Percentiles rank a stretch among this genome's conserved stretches.
phyloP scores from a whole-genome alignment of 2,113 vertebrate genomes.

The Podarcis muralis region DNA sequence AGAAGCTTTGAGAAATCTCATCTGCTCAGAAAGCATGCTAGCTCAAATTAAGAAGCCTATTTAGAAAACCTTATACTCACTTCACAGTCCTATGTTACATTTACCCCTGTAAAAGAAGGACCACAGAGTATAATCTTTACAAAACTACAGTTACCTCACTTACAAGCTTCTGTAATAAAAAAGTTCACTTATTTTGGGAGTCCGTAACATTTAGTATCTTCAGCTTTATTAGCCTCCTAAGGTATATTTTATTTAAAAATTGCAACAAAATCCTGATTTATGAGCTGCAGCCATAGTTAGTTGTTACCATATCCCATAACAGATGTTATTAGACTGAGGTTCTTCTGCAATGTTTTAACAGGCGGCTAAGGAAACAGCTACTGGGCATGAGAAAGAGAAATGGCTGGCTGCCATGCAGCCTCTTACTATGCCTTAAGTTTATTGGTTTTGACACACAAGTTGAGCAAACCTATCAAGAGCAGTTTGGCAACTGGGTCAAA shows the following conservation, averaged over 20 bases:
- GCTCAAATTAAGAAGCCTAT: not conserved
- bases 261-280: not conserved
- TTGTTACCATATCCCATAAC: not conserved
- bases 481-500: not conserved
- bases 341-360: not conserved
- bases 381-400: not conserved
- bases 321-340: not conserved
- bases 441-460: not conserved
- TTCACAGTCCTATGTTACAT: not conserved
- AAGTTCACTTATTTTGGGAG: constrained; percentile 7
- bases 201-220: not conserved
- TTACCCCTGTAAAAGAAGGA: not conserved
- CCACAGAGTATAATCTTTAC: not conserved
- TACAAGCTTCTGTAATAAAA: not conserved
- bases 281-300: not conserved
- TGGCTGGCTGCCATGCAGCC: no score
- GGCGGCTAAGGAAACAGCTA: not conserved
- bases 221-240: not conserved
- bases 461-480: not conserved
- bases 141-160: not conserved
- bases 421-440: not conserved
- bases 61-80: not conserved
- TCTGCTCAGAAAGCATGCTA: not conserved
- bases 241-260: not conserved
- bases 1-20: not conserved